Base-by-base conservation (phyloP, 2,113 vertebrate species). In the Kryptolebias marmoratus region DNA sequence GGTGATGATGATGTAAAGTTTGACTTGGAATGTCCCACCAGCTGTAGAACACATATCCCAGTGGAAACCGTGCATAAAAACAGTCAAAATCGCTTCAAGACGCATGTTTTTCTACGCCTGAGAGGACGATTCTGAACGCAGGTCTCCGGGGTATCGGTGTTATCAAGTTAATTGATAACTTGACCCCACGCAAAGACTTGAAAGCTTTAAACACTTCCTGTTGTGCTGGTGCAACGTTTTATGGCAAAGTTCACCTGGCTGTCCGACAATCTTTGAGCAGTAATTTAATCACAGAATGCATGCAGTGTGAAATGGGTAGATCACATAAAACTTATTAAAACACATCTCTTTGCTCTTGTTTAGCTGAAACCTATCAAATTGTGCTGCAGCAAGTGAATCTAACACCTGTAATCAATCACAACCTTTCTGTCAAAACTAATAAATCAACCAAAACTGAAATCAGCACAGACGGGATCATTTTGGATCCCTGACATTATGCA, bases 131-230 rank as follows among this genome's bases (percentile, higher is more conserved):
- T 73, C 11, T 60, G 36, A 66, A 53, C 8, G 79, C 36, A 77
- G 57, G 62, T 57, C 39, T 42, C 39, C 53, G 68, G 68, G 53
- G 68, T 77, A 78, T 88, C 71, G 2, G 30, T 75, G 76, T 48
- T 22, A 73, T 76, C 63, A 36, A 36, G 83, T 88, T 89, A 87
- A 86, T 82, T 79, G 62, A 87, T 86, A 88, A 89, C 84, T 57
- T 64, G 69, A 83, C 84, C 87, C 80, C 87, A 76, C 77, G 83
- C 79, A 60, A 58, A 58, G 79, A 66, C 31, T 63, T 32, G 71
- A 62, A 82, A 69, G 57, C 79, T 52, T 75, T 55, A 57, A 72
- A 72, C 27, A 54, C 53, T 58, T 52, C 4, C 16, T 1, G 61
- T 84, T 81, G 76, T 22, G 58, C 77, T 79, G 73, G 31, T 62